These are phyloP conservation scores for Candoia aspera DNA, from an alignment of 2,113 vertebrate genomes.

Conservation along the genomic window DNA sequence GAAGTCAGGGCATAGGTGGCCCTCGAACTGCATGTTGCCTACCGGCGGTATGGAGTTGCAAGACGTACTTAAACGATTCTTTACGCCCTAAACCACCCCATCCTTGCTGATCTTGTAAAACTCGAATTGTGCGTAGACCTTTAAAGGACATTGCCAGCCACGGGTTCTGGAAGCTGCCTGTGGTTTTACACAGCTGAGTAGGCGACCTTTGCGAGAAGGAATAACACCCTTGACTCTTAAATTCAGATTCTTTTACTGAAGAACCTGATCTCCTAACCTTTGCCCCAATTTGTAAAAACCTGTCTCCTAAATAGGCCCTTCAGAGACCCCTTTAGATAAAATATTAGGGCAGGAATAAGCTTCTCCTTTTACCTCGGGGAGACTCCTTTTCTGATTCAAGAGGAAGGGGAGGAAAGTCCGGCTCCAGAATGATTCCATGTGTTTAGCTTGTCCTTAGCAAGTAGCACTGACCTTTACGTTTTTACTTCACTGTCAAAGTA, in stretches of 20 bases:
- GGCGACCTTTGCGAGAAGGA: slow-evolving; percentile 13
- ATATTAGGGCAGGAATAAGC: slow-evolving; percentile 42
- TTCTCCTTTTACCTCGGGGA: slow-evolving; percentile 35
- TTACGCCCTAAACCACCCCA: no score
- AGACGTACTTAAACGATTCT: no score
- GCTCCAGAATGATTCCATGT: slow-evolving; percentile 70
- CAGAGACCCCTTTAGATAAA: slow-evolving; percentile 45
- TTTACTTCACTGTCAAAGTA: slow-evolving; percentile 79
- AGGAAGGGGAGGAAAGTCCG: slow-evolving; percentile 6
- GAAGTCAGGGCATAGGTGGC: no score
- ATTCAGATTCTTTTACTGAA: slow-evolving; percentile 33
- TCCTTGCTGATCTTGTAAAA: no score
- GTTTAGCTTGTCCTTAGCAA: slow-evolving; percentile 75
- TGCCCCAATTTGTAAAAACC: slow-evolving; percentile 15
- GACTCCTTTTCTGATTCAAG: slow-evolving; percentile 51
- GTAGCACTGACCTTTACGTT: slow-evolving; percentile 82
- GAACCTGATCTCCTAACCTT: slow-evolving; percentile 32
- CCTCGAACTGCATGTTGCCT: no score
- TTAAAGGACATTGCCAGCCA: slow-evolving; percentile 19
- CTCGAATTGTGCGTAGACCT: not conserved
- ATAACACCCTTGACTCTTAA: not conserved
- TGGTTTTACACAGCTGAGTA: not conserved
- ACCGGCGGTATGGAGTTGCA: no score
- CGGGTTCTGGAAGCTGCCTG: not conserved
- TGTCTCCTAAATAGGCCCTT: slow-evolving; percentile 2